Evolutionary conservation across 2,113 vertebrate species (phyloP), one percentile per base, ranked within the genome.

Genomic region (Chloropsis hardwickii): DNA sequence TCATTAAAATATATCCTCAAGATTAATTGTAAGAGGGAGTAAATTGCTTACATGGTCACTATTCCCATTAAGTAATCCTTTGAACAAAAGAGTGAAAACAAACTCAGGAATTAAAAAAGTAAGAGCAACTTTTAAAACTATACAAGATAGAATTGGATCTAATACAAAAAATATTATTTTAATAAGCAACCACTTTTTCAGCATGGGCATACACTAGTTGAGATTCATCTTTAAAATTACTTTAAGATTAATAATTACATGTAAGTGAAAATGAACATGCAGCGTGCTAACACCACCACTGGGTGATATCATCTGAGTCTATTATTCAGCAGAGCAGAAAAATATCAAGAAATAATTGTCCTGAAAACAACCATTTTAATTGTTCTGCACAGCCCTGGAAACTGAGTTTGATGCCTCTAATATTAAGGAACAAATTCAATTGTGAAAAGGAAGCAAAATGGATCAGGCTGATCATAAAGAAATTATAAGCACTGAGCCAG

Each of bases 241-340:
- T 92, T 82, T 70, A 92, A 93, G 56, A 86, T 90, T 95, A 95
- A 83, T 95, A 95, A 95, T 93, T 92, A 71, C 58, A 66, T 81
- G 40, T 88, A 92, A 82, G 81, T 90, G 58, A 93, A 95, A 90
- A 95, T 21, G 56, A 93, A 92, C 20, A 3, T 25, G 42, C 58
- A 69, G 54, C 81, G 66, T 40, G 33, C 62, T 84, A 94, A 92
- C 85, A 51, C 70, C 65, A 87, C 91, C 83, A 84, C 35, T 83
- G 79, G 83, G 92, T 58, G 64, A 80, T 90, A 96, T 58, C 50
- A 94, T 77, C 66, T 50, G 47, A 90, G 45, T 70, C 58, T 74
- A 86, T 90, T 93, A 90, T 88, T 73, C 81, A 94, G 81, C 44
- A 88, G 44, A 91, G 51, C 22, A 69, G 73, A 82, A 90, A 80